Evolutionary conservation across 1,140 invertebrate species (phyloP), one percentile per base, ranked within the genome.

Genomic region (Diorhabda sublineata): DNA sequence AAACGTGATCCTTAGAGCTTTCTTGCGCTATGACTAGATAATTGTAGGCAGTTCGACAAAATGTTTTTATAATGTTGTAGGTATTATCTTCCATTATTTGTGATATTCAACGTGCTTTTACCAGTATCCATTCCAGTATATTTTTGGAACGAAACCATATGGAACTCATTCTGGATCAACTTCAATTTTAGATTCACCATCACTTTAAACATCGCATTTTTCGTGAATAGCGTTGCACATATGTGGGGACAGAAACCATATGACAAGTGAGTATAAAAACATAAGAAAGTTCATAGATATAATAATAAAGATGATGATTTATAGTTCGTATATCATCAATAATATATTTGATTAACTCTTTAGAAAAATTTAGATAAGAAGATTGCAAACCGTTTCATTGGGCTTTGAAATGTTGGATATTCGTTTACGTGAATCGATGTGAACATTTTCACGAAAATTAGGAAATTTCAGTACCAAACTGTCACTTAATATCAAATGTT

Each of bases 161-260:
- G 88, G 81, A 89, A 87, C 74, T 90, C 93, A 2, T 95, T 95
- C 78, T 92, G 93, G 82, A 87, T 97, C 2, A 90, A 90, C 70
- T 94, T 92, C 73, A 89, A 95, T 59, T 86, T 91, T 67, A 85
- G 96, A 42, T 98, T 96, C 80, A 89, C 88, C 58, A 83, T 90
- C 44, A 93, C 90, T 0, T 85, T 98, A 0, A 95, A 98, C 78
- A 90, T 93, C 70, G 97, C 95, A 1, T 98, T 95, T 87, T 89
- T 91, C 70, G 95, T 98, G 3, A 98, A 98, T 80, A 95, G 93
- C 77, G 89, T 93, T 9, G 95, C 95, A 1, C 95, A 97, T 79
- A 88, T 94, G 84, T 95, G 90, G 84, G 96, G 96, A 42, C 87
- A 90, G 71, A 90, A 89, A 75, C 95, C 95, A 2, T 98, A 96